These are phyloP conservation scores for Muscina levida DNA, from an alignment of 2,888 invertebrate species.

Conservation along the genomic window DNA sequence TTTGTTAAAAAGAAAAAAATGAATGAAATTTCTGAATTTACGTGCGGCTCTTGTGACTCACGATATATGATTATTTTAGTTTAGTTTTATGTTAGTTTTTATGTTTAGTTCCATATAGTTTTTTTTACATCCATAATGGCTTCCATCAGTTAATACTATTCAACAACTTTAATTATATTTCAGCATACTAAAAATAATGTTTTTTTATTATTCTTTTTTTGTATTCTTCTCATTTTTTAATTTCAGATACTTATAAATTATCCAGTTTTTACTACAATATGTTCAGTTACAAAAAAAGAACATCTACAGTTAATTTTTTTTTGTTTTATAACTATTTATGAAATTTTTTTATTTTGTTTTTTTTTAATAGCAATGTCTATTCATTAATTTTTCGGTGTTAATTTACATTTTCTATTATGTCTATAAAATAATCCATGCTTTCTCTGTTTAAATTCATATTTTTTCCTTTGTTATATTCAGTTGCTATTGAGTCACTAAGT, in stretches of 20 bases:
- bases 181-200: slow-evolving; percentile 71
- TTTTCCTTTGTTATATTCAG: slow-evolving; percentile 61
- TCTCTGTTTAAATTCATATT: slow-evolving; percentile 39
- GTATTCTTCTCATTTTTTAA: too few relatives aligned
- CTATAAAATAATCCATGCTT: slow-evolving; percentile 24
- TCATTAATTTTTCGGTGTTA: too few relatives aligned
- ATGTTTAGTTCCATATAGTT: too few relatives aligned
- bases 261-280: slow-evolving; percentile 25
- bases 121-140: neutral
- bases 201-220: slow-evolving; percentile 55
- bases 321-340: neutral
- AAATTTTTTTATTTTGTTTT: neutral
- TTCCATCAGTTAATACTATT: slow-evolving; percentile 33
- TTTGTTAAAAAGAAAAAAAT: too few relatives aligned
- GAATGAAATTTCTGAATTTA: too few relatives aligned
- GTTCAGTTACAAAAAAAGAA: slow-evolving; percentile 35
- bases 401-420: too few relatives aligned
- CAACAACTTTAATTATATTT: slow-evolving; percentile 38
- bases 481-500: slow-evolving; percentile 18
- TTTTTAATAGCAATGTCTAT: too few relatives aligned
- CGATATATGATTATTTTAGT: too few relatives aligned
- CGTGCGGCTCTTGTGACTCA: too few relatives aligned
- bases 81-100: too few relatives aligned
- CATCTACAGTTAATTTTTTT: slow-evolving; percentile 15
- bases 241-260: too few relatives aligned